phyloP scores from a whole-genome alignment of 2,113 vertebrate species.

The Ceyx margarethae region DNA sequence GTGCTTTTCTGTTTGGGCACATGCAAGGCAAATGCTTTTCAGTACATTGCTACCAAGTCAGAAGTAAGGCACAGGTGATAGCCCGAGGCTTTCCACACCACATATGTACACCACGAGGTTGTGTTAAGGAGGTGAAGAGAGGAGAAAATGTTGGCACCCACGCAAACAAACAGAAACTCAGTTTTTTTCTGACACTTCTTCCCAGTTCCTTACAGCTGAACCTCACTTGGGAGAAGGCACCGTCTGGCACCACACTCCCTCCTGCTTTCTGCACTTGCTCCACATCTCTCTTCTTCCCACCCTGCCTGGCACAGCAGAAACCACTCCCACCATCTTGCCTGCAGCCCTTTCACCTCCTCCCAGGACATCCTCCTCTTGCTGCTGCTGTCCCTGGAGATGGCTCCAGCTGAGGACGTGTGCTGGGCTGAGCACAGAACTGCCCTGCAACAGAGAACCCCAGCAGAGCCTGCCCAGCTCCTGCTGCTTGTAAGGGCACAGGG shows the following conservation, averaged over 20 bases:
- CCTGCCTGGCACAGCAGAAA: neutral
- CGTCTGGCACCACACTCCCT: neutral
- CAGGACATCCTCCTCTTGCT: neutral
- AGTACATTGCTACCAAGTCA: neutral
- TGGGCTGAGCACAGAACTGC: fast-evolving
- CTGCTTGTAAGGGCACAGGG: fast-evolving
- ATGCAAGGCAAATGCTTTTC: neutral
- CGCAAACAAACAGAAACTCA: neutral
- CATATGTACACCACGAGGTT: fast-evolving
- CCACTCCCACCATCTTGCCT: neutral
- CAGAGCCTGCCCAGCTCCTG: fast-evolving
- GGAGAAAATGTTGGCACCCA: neutral
- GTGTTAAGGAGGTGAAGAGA: neutral
- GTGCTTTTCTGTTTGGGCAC: neutral
- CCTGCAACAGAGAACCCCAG: neutral
- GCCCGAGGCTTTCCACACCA: neutral
- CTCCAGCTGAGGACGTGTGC: neutral
- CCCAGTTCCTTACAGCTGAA: neutral
- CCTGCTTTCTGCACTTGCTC: neutral
- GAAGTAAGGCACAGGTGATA: neutral
- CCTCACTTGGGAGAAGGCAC: neutral
- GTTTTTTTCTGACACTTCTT: neutral
- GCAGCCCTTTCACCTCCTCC: neutral
- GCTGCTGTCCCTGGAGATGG: neutral
- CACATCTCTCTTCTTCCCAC: neutral